A percentile compares a stretch with the other conserved stretches of the same genome.
Evolutionary conservation across 2,113 vertebrate species (phyloP).

Genomic region (Nycticryphes semicollaris): DNA sequence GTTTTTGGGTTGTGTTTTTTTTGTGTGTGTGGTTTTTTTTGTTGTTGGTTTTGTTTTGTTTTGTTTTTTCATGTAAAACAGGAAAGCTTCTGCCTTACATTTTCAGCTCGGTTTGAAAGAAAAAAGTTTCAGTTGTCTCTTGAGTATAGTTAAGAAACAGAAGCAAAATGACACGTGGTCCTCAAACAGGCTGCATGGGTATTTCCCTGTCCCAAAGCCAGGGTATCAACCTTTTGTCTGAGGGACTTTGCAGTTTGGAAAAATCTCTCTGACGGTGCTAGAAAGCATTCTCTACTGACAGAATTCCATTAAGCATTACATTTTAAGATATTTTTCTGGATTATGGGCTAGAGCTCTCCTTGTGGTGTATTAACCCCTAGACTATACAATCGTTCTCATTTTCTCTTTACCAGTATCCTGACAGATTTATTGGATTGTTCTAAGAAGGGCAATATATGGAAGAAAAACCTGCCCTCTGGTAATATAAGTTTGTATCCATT

Average conservation of each 20-base stretch:
- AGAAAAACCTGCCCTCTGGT: not conserved
- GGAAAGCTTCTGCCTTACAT: not conserved
- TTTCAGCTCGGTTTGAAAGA: not conserved
- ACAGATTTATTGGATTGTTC: not conserved
- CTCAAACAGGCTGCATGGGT: not conserved
- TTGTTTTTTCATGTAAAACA: not conserved
- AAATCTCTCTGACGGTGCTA: not conserved
- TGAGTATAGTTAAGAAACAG: not conserved
- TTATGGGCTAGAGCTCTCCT: not conserved
- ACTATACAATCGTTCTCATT: not conserved
- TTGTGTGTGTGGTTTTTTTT: too few species aligned
- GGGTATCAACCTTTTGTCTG: not conserved
- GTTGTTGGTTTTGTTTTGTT: too few species aligned
- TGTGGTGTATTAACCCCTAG: not conserved
- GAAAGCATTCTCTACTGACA: not conserved
- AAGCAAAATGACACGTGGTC: not conserved
- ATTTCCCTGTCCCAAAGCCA: not conserved
- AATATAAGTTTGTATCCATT: not conserved
- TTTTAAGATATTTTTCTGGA: not conserved
- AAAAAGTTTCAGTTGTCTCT: not conserved
- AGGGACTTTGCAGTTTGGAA: not conserved
- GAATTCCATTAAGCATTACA: not conserved
- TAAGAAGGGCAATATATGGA: not conserved
- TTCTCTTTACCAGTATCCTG: not conserved
- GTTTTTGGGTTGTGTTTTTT: not conserved